Evolutionary conservation across 2,888 invertebrate genomes (phyloP).

Genomic region (Hirudinaria manillensis): DNA sequence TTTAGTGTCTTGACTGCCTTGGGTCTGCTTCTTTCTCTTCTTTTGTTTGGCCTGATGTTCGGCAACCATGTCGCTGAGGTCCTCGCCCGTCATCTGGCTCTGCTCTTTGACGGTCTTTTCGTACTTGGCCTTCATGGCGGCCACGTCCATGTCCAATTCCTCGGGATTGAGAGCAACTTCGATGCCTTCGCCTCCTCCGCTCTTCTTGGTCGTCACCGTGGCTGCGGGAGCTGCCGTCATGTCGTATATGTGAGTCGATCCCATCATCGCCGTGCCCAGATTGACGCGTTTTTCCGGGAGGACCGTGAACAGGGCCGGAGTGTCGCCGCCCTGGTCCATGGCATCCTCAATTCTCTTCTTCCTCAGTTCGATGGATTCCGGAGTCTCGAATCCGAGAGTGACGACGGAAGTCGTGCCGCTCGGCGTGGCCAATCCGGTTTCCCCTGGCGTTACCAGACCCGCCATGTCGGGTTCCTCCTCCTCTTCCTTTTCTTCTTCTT

Average conservation of each 20-base stretch:
- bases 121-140: conserved; percentile 78
- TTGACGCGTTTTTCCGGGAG: conserved; percentile 78
- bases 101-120: conserved; percentile 92
- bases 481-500: conserved; percentile 50
- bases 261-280: conserved; percentile 77
- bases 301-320: conserved; percentile 88
- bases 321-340: conserved; percentile 89
- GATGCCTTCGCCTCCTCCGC: conserved; percentile 58
- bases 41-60: conserved; percentile 88
- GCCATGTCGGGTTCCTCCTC: conserved; percentile 64
- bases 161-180: conserved; percentile 95
- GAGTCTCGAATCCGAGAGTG: conserved; percentile 85
- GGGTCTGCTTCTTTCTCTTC: conserved; percentile 82
- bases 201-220: conserved; percentile 19
- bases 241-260: conserved; percentile 95
- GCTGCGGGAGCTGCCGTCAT: conserved; percentile 58
- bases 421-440: conserved; percentile 77
- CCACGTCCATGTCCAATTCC: conserved; percentile 88
- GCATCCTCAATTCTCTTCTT: conserved; percentile 93
- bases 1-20: conserved; percentile 76
- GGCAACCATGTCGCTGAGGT: conserved; percentile 95
- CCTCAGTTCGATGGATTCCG: conserved; percentile 92
- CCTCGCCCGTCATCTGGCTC: conserved; percentile 79
- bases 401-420: conserved; percentile 84
- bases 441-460: conserved; percentile 85